A percentile compares a stretch with the other conserved stretches of the same genome.
Evolutionary conservation across 2,113 vertebrate genomes (phyloP).

Genomic region (Theropithecus gelada): DNA sequence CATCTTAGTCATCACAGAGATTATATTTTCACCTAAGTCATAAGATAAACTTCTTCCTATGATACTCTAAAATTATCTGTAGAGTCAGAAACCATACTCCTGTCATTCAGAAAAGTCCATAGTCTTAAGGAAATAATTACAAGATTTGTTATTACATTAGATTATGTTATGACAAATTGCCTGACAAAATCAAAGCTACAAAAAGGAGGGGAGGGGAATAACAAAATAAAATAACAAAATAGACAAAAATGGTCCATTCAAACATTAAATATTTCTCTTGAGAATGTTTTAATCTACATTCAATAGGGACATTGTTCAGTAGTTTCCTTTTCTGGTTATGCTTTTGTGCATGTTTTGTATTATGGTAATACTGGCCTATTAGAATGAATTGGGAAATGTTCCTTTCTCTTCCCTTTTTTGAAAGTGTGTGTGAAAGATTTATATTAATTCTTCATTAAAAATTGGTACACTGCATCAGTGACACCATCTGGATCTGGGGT

Average conservation of each 20-base stretch:
- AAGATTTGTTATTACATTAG: neutral
- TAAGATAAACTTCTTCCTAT: neutral
- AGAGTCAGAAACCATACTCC: neutral
- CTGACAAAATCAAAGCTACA: neutral
- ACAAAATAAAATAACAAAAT: neutral
- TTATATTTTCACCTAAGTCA: neutral
- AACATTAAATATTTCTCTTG: no score
- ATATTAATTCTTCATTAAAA: no score
- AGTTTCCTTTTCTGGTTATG: no score
- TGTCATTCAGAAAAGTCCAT: neutral
- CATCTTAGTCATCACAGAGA: neutral
- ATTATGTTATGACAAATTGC: neutral
- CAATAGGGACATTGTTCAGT: no score
- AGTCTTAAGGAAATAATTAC: neutral
- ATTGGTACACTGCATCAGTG: no score
- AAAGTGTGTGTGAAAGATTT: no score
- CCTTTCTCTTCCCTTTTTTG: no score
- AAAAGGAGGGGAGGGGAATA: neutral
- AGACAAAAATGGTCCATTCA: neutral
- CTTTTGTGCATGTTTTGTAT: no score
- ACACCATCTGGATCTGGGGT: no score
- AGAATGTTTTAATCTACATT: no score
- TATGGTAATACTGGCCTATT: no score
- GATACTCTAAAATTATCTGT: neutral
- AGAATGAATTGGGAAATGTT: no score